These are phyloP conservation scores for Caenorhabditis sp. DNA, from an alignment of 2,888 invertebrate species.

Conservation along the genomic window DNA sequence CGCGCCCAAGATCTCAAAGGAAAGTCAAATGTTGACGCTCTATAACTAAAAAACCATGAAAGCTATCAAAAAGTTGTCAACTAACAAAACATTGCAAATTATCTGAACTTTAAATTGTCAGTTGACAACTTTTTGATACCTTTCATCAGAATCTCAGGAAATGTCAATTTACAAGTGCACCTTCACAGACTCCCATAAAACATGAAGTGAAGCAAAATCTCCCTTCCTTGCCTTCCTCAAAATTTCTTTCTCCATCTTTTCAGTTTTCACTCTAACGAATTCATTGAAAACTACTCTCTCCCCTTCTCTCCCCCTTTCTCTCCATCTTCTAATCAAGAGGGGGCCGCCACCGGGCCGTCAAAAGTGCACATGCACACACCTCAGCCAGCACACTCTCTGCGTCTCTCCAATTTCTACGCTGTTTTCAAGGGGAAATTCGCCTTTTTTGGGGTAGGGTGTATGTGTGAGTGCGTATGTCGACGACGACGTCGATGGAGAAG, in stretches of 20 bases:
- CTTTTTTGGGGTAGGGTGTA: neutral
- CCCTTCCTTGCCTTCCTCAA: neutral
- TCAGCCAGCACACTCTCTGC: conserved; percentile 10
- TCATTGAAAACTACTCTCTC: conserved; percentile 56
- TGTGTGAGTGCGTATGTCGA: neutral
- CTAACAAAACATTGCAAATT: too few species aligned
- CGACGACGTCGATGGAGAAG: neutral
- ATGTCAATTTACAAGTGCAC: too few species aligned
- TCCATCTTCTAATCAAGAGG: conserved; percentile 49
- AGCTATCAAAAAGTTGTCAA: too few species aligned
- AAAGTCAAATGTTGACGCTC: too few species aligned
- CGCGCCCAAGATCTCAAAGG: too few species aligned
- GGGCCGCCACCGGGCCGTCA: too few species aligned
- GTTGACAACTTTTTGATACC: too few species aligned
- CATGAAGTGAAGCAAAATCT: neutral
- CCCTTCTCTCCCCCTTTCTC: conserved; percentile 2
- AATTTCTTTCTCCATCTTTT: conserved; percentile 6
- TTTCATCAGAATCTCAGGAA: too few species aligned
- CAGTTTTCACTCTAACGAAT: conserved; percentile 47
- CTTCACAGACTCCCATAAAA: too few species aligned
- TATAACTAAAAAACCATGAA: too few species aligned
- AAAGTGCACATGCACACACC: conserved; percentile 47
- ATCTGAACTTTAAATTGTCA: too few species aligned
- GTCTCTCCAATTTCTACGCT: conserved; percentile 11
- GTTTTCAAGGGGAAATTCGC: too few species aligned